Evolutionary conservation across 2,113 vertebrate genomes (phyloP), one percentile per base, ranked within the genome.

Genomic region (Laterallus jamaicensis): DNA sequence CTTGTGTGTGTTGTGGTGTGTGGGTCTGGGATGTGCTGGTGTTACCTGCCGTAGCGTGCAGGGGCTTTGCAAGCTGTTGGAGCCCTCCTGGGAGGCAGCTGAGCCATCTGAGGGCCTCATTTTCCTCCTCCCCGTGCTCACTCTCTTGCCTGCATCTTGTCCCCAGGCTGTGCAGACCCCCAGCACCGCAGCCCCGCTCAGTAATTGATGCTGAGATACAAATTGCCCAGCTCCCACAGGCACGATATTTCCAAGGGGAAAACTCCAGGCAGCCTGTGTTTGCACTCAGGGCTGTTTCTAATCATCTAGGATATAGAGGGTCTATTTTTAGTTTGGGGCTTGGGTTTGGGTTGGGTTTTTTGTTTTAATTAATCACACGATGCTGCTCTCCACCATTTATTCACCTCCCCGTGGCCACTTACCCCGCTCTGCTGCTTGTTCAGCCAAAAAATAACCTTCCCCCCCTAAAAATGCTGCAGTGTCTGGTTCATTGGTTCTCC

Each of bases 1-100:
- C 64, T 77, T 6, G 12, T 32, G n/a, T 0, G 0, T 4, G 37
- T n/a, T 21, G 25, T 31, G 8, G 8, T 1, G 1, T 3, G 0
- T 11, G 84, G 39, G 67, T 50, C 37, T 62, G 92, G 37, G 81
- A 4, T 15, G 74, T 3, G 11, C 56, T 70, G 82, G 2, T 8
- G 31, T 49, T 15, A 4, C 58, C 70, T 40, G 58, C 58, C 29
- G 0, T 3, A 12, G 52, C 17, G 2, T 5, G 1, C 25, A 19
- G 66, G 70, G 60, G 25, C 68, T 21, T 58, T n/a, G 68, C 24
- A 4, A 77, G 59, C 71, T 70, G 19, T 24, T 9, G 15, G 32
- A 83, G 26, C 68, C 73, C 54, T 81, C 42, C 56, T 71, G 76
- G 32, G 66, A 83, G 74, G 69, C 29, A 52, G 28, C 37, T 15